Conservation (phyloP, 1,140 invertebrate genomes). For the Penaeus indicus region DNA sequence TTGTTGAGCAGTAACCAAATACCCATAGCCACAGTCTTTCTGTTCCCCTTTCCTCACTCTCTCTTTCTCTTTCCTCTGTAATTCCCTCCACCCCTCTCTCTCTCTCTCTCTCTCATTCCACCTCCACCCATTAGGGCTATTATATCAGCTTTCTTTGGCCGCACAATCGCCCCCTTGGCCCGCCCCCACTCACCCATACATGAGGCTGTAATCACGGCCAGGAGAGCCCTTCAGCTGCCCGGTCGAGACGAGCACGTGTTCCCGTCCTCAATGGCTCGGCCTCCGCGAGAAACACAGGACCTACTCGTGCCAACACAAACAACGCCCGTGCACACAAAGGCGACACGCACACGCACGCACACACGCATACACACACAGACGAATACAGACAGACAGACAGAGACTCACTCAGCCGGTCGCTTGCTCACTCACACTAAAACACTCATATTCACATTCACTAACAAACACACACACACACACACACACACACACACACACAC, state of each 20-base stretch:
- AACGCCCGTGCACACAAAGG: not conserved
- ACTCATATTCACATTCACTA: no score
- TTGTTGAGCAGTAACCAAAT: no score
- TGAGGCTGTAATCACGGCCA: constrained; percentile 50
- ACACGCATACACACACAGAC: not conserved
- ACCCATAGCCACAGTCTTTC: no score
- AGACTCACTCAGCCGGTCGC: no score
- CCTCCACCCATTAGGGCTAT: constrained; percentile 54
- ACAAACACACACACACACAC: no score
- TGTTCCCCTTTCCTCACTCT: no score
- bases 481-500: no score
- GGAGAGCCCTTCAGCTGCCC: constrained; percentile 50
- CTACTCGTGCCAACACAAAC: constrained; percentile 36
- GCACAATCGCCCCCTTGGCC: constrained; percentile 49
- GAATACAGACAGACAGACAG: no score
- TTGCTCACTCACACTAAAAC: no score
- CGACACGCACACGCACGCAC: not conserved
- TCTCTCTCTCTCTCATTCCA: not conserved
- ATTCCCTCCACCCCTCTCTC: no score
- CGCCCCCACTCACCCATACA: constrained; percentile 42
- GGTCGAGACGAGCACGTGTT: constrained; percentile 45
- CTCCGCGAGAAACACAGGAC: constrained; percentile 7
- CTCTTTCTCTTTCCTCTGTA: no score
- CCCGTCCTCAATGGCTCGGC: constrained; percentile 29
- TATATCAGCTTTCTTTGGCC: constrained; percentile 61